Percentiles rank a stretch among this genome's conserved stretches.
These are phyloP conservation scores for Trachymyrmex cornetzi DNA, from an alignment of 1,140 invertebrate genomes.

Conservation along the genomic window DNA sequence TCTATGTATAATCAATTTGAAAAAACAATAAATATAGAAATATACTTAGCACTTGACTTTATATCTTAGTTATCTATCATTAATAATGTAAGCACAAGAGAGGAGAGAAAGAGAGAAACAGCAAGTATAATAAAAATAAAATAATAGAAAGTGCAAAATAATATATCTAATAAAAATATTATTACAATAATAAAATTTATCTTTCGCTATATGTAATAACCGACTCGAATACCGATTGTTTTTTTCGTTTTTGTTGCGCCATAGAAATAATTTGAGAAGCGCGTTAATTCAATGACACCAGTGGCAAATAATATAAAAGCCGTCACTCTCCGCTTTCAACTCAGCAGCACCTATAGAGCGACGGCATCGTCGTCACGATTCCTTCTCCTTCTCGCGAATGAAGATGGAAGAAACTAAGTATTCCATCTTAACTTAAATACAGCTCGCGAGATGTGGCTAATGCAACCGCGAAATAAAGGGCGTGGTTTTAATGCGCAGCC, in stretches of 20 bases:
- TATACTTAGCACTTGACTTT: neutral
- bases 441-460: constrained; percentile 83
- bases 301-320: constrained; percentile 57
- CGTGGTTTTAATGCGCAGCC: constrained; percentile 86
- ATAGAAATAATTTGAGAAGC: constrained; percentile 43
- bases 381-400: constrained; percentile 46
- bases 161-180: too few relatives aligned
- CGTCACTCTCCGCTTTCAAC: constrained; percentile 44
- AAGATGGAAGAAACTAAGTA: constrained; percentile 69
- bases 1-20: neutral
- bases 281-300: constrained; percentile 52
- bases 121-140: too few relatives aligned
- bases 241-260: neutral
- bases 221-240: neutral
- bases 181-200: constrained; percentile 4
- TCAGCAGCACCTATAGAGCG: constrained; percentile 5
- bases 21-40: neutral
- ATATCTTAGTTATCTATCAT: neutral
- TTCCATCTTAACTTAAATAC: constrained; percentile 76
- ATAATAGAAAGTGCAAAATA: too few relatives aligned
- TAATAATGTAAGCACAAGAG: neutral
- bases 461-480: constrained; percentile 86
- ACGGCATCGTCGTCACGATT: constrained; percentile 58
- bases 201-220: neutral
- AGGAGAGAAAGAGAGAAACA: too few relatives aligned